These are phyloP conservation scores for Melinaea marsaeus DNA, from an alignment of 2,888 invertebrate genomes.

Conservation along the genomic window DNA sequence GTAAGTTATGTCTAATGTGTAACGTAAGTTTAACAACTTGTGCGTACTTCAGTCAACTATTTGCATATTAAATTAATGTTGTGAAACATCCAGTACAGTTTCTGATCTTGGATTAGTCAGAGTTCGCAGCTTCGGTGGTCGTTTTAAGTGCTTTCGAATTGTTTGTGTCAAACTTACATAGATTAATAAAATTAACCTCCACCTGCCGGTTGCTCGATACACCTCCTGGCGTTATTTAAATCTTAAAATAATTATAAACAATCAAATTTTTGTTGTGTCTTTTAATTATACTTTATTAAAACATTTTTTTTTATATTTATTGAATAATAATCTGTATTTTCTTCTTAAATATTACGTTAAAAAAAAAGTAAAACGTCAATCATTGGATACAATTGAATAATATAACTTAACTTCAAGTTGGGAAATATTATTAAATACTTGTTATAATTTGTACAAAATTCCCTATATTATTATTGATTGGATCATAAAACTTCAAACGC, in stretches of 20 bases:
- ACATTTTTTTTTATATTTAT: no score
- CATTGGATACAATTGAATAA: no score
- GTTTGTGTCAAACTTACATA: not conserved
- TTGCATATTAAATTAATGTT: constrained; percentile 33
- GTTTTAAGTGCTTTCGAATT: constrained; percentile 2
- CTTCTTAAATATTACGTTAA: no score
- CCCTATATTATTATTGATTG: not conserved
- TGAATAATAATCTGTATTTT: no score
- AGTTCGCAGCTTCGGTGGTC: not conserved
- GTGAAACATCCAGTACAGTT: constrained; percentile 16
- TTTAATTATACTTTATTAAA: no score
- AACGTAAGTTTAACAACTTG: constrained; percentile 29
- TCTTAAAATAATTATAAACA: no score
- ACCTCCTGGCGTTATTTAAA: no score
- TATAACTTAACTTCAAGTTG: not conserved
- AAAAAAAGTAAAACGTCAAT: no score
- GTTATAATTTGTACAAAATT: not conserved
- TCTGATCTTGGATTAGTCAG: not conserved
- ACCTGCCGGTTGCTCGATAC: not conserved
- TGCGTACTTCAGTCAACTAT: constrained; percentile 31
- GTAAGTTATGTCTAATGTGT: constrained; percentile 30
- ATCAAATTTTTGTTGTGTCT: no score
- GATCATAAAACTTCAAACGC: constrained; percentile 11
- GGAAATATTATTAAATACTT: no score
- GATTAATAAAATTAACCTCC: not conserved